Evolutionary conservation across 2,888 invertebrate genomes (phyloP).

Genomic region (Pandemis heparana): DNA sequence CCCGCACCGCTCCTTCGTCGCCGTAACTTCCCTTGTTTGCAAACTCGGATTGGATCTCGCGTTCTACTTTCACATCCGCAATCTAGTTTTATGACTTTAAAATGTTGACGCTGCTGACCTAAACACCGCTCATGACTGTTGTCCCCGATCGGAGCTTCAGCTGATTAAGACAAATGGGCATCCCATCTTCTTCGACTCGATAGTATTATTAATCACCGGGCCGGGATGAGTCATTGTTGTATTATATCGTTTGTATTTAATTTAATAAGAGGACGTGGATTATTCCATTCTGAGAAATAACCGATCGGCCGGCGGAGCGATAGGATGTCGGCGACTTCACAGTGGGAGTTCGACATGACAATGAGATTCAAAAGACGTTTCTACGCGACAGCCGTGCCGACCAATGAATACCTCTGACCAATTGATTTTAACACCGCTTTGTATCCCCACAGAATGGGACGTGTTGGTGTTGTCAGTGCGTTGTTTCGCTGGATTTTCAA

Average conservation of each 20-base stretch:
- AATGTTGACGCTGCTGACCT: constrained; percentile 71
- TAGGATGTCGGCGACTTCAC: constrained; percentile 64
- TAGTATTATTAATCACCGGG: constrained; percentile 46
- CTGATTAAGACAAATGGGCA: constrained; percentile 54
- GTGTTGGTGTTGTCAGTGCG: constrained; percentile 39
- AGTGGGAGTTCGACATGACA: constrained; percentile 72
- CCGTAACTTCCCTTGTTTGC: constrained; percentile 84
- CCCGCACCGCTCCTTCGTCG: constrained; percentile 59
- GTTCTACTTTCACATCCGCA: constrained; percentile 82
- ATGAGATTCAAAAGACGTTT: constrained; percentile 69
- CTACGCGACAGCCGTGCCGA: constrained; percentile 55
- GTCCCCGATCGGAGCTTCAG: constrained; percentile 47
- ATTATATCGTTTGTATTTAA: constrained; percentile 48
- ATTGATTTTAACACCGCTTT: constrained; percentile 80
- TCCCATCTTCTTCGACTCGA: constrained; percentile 48
- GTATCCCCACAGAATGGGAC: constrained; percentile 48
- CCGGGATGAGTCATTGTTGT: constrained; percentile 36
- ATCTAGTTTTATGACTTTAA: constrained; percentile 83
- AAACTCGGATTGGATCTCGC: constrained; percentile 84
- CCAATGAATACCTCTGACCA: constrained; percentile 78
- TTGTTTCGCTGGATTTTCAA: constrained; percentile 44
- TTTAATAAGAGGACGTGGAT: constrained; percentile 45
- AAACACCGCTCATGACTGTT: constrained; percentile 61
- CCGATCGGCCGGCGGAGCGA: constrained; percentile 60
- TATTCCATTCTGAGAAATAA: constrained; percentile 59